Evolutionary conservation across 1,140 invertebrate genomes (phyloP), one percentile per base, ranked within the genome.

Genomic region (Drosophila sturtevanti): DNA sequence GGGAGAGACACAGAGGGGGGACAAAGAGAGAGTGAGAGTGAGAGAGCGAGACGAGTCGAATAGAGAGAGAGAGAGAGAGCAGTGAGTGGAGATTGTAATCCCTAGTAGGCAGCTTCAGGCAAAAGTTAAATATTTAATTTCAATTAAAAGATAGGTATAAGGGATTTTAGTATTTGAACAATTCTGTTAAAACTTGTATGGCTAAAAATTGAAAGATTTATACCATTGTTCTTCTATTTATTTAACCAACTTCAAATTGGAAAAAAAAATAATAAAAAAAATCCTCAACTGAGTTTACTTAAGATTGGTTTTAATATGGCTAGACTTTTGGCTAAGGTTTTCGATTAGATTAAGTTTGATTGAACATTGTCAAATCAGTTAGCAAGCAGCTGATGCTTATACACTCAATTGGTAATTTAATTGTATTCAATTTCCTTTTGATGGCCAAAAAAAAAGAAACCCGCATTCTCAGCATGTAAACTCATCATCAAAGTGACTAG

Each of bases 81-180:
- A 14, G 41, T 48, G 41, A 4, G 9, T 48, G 21, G 16, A 48
- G 41, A 48, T 48, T 48, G 16, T 48, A 48, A 48, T 48, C 41
- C 16, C 18, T 16, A 10, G 18, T 21, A 48, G 16, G 41, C 16
- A 48, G 9, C 16, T 48, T 4, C 41, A 48, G 41, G 16, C 18
- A 4, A 21, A 48, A 48, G 16, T 66, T 62, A 75, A 72, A 72
- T 75, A 72, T 75, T 65, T 63, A 63, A 72, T 71, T 75, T 62
- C 24, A 58, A 72, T 58, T 16, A 62, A 22, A 63, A 38, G 63
- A 9, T 7, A 34, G 5, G 16, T 16, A 34, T 14, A n/a, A 44
- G 24, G 9, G 41, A 48, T 48, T 48, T 48, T 4, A 48, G 41
- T 48, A 21, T 48, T 21, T 48, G 9, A 48, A 48, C 41, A 48